A percentile compares a stretch with the other conserved stretches of the same genome.
These are phyloP conservation scores for Cyanistes caeruleus DNA, from an alignment of 2,113 vertebrate species.

Conservation along the genomic window DNA sequence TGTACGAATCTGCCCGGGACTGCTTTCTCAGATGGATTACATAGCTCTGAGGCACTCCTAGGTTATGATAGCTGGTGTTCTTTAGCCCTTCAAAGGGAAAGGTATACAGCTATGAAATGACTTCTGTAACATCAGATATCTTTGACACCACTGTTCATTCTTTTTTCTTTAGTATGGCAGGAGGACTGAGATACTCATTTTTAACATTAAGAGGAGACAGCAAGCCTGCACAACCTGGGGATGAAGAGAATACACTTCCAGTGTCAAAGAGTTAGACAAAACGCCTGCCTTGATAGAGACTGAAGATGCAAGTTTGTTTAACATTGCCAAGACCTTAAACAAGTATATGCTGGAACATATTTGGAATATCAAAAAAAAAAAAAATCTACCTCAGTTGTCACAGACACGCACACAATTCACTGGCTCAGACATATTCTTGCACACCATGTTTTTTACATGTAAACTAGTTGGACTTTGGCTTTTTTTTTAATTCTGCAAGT, in stretches of 20 bases:
- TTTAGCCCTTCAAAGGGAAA: background rate
- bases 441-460: background rate
- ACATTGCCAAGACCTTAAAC: background rate
- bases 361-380: background rate
- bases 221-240: constrained; percentile 1
- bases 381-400: constrained; percentile 39
- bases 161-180: constrained; percentile 81
- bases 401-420: background rate
- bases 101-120: background rate
- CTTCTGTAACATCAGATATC: background rate
- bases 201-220: constrained; percentile 74
- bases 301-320: background rate
- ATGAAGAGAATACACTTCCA: constrained; percentile 50
- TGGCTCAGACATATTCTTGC: background rate
- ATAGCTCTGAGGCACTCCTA: background rate
- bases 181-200: constrained; percentile 87
- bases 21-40: background rate
- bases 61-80: background rate
- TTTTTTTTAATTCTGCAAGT: background rate
- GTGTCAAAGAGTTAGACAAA: constrained; percentile 52
- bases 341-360: background rate
- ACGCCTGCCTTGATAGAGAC: background rate
- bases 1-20: background rate
- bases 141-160: background rate
- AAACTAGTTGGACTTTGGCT: background rate